These are phyloP conservation scores for Falco naumanni DNA, from an alignment of 2,797 vertebrate genomes.

Conservation along the genomic window DNA sequence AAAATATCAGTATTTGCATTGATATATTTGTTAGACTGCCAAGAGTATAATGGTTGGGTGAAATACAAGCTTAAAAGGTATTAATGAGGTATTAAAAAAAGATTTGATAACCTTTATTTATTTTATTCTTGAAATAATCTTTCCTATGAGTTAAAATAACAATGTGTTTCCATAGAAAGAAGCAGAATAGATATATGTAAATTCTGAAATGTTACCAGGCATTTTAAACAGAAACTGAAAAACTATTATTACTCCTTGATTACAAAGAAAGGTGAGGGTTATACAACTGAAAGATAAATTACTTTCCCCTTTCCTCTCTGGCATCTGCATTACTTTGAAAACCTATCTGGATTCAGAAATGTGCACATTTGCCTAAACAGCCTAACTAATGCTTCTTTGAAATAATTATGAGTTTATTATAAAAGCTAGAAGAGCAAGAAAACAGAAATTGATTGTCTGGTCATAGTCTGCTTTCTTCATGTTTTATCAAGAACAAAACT, in stretches of 20 bases:
- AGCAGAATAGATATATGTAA: not conserved
- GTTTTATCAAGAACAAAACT: not conserved
- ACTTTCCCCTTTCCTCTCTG: not conserved
- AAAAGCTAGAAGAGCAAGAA: not conserved
- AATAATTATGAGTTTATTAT: not conserved
- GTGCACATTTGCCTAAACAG: not conserved
- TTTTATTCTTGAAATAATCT: not conserved
- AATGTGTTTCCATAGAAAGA: not conserved
- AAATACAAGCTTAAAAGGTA: not conserved
- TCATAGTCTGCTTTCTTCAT: not conserved
- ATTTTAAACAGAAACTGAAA: not conserved
- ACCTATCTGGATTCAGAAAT: not conserved
- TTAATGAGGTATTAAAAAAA: not conserved
- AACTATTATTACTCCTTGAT: not conserved
- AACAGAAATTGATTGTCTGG: not conserved
- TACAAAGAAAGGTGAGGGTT: not conserved
- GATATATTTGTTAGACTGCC: not conserved
- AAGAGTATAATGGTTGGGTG: not conserved
- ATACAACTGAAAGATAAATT: not conserved
- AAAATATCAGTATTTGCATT: not conserved
- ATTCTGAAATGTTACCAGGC: not conserved
- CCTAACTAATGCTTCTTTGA: not conserved
- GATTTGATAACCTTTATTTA: not conserved
- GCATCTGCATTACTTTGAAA: not conserved
- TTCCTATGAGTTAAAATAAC: not conserved